phyloP scores from a whole-genome alignment of 2,888 invertebrate genomes.

The Meloe dianella region DNA sequence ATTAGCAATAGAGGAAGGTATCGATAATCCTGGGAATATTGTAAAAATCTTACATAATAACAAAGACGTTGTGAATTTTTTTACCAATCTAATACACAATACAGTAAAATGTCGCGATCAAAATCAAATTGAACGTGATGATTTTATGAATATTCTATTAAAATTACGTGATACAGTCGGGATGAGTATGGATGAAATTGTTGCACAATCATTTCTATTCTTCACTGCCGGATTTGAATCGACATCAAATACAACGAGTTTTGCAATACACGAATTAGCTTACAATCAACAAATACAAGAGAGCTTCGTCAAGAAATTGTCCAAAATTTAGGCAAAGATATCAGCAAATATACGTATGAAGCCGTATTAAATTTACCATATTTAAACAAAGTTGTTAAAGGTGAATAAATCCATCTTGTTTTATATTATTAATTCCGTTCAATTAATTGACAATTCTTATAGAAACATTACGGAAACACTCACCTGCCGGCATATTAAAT shows the following conservation, averaged over 20 bases:
- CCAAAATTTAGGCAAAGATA: conserved; percentile 17
- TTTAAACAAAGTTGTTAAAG: conserved; percentile 21
- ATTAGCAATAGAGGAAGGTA: conserved; percentile 17
- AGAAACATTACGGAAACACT: conserved; percentile 34
- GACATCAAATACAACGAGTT: conserved; percentile 20
- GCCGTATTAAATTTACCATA: conserved; percentile 18
- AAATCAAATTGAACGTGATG: conserved; percentile 16
- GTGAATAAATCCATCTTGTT: too few species aligned
- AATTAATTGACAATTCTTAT: background rate
- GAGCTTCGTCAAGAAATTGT: conserved; percentile 20
- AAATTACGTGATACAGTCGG: conserved; percentile 19
- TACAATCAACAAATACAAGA: conserved; percentile 23
- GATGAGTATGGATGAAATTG: conserved; percentile 19
- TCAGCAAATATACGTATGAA: conserved; percentile 20
- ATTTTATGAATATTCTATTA: conserved; percentile 18
- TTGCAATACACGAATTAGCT: conserved; percentile 19
- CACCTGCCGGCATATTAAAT: conserved; percentile 25
- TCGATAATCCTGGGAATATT: conserved; percentile 23
- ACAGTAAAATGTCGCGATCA: conserved; percentile 17
- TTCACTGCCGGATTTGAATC: conserved; percentile 24
- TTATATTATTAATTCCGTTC: background rate
- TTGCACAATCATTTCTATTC: conserved; percentile 20
- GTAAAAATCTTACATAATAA: conserved; percentile 11
- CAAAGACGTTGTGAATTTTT: conserved; percentile 9
- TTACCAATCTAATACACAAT: conserved; percentile 8